Conservation (phyloP, 2,797 vertebrate genomes). For the Acrossocheilus fasciatus region DNA sequence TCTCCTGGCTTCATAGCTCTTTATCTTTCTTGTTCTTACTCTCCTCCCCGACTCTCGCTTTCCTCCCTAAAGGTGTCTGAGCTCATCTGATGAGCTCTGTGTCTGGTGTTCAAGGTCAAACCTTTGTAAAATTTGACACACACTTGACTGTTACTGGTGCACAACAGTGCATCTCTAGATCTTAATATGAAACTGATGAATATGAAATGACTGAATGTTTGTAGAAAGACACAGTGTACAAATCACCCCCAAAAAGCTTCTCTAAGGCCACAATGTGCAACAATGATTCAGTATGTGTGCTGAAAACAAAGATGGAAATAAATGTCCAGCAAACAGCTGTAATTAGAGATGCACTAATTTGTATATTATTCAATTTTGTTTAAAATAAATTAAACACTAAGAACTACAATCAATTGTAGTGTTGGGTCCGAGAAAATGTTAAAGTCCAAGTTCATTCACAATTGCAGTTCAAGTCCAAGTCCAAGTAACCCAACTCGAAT, state of each 20-base stretch:
- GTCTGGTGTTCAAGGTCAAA: constrained; percentile 17
- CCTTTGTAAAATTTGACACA: background rate
- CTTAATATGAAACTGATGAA: background rate
- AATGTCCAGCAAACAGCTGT: constrained; percentile 35
- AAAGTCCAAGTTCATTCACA: background rate
- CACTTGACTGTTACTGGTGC: background rate
- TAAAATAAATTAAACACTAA: background rate
- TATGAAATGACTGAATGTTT: constrained; percentile 4
- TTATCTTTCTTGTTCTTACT: constrained; percentile 59
- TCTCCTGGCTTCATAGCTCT: constrained; percentile 55
- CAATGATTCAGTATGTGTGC: constrained; percentile 30
- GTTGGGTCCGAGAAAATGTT: background rate
- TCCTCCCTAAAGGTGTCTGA: constrained; percentile 38
- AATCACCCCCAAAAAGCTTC: constrained; percentile 42
- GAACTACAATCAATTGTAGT: background rate
- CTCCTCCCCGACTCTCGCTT: constrained; percentile 42
- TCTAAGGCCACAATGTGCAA: background rate
- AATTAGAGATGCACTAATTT: background rate
- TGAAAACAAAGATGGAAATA: constrained; percentile 55
- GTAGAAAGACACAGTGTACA: background rate
- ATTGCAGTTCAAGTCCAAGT: background rate
- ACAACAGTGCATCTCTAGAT: background rate
- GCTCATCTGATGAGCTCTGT: constrained; percentile 10
- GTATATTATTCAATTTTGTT: background rate
- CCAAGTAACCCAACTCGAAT: background rate